A percentile compares a stretch with the other conserved stretches of the same genome.
These are phyloP conservation scores for Acronicta alni DNA, from an alignment of 2,888 invertebrate species.

Conservation along the genomic window DNA sequence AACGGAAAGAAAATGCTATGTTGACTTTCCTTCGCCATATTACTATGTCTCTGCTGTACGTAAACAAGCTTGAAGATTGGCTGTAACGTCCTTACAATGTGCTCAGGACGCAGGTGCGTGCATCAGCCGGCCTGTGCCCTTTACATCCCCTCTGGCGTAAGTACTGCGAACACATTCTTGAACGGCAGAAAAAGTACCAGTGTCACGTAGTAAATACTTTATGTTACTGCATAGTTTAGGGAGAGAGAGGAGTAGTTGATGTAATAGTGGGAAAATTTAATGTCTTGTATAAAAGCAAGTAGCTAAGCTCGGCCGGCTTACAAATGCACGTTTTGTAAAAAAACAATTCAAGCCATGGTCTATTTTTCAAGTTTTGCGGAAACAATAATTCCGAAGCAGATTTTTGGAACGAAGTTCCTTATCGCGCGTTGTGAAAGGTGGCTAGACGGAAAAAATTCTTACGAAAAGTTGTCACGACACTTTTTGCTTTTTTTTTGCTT, in stretches of 20 bases:
- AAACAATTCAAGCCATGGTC: too few species aligned
- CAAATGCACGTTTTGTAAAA: too few species aligned
- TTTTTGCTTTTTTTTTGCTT: too few species aligned
- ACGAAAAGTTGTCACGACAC: too few species aligned
- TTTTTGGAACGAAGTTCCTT: too few species aligned
- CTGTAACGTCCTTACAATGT: slow-evolving; percentile 3
- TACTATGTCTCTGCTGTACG: neutral
- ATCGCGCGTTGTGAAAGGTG: too few species aligned
- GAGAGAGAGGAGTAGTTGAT: slow-evolving; percentile 5
- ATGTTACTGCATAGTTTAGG: slow-evolving; percentile 6
- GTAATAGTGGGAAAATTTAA: neutral
- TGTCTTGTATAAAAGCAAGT: neutral
- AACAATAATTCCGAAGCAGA: too few species aligned
- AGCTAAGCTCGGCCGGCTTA: too few species aligned
- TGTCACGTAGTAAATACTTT: slow-evolving; percentile 7
- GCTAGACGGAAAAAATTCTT: too few species aligned
- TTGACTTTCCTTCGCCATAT: too few species aligned
- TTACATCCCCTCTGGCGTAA: slow-evolving; percentile 31
- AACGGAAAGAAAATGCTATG: too few species aligned
- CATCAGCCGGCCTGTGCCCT: slow-evolving; percentile 52
- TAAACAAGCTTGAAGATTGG: slow-evolving; percentile 6
- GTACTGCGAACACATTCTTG: slow-evolving; percentile 33
- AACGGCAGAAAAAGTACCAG: slow-evolving; percentile 31
- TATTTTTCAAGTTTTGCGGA: too few species aligned
- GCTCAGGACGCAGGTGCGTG: slow-evolving; percentile 46